These are phyloP conservation scores for Doryteuthis pealeii DNA, from an alignment of 1,140 invertebrate genomes.

Conservation along the genomic window DNA sequence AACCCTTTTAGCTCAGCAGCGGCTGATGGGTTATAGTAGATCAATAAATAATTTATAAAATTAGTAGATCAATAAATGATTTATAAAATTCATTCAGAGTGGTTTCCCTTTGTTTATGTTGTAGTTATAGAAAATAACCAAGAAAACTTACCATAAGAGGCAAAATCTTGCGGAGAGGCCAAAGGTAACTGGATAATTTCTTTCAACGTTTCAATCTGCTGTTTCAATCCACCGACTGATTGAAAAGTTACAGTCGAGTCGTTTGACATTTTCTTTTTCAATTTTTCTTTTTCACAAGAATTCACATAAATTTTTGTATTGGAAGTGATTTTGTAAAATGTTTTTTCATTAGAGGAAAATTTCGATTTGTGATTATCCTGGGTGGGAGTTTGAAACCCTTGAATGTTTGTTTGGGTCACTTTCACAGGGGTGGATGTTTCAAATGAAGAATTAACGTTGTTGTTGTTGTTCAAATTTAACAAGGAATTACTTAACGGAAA, in stretches of 20 bases:
- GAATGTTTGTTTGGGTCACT: background rate
- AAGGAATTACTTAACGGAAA: too few relatives aligned
- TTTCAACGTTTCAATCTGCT: constrained; percentile 37
- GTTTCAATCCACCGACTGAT: constrained; percentile 39
- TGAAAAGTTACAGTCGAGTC: constrained; percentile 27
- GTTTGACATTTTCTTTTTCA: background rate
- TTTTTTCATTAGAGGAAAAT: background rate
- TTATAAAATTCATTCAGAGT: too few relatives aligned
- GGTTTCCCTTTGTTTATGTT: too few relatives aligned
- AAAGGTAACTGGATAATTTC: constrained; percentile 43
- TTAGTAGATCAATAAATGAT: too few relatives aligned
- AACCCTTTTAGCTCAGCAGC: too few relatives aligned
- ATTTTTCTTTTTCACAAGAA: background rate
- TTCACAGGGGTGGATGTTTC: too few relatives aligned
- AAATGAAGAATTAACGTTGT: too few relatives aligned
- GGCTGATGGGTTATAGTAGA: too few relatives aligned
- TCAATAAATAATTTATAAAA: too few relatives aligned
- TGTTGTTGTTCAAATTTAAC: too few relatives aligned
- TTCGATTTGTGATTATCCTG: background rate
- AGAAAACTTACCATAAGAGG: constrained; percentile 32
- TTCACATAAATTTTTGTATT: constrained; percentile 28
- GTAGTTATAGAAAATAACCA: too few relatives aligned
- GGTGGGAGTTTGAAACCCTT: background rate
- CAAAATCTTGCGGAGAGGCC: constrained; percentile 32
- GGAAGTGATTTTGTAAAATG: constrained; percentile 30